These are phyloP conservation scores for Bambusicola thoracicus DNA, from an alignment of 2,113 vertebrate genomes.

Conservation along the genomic window DNA sequence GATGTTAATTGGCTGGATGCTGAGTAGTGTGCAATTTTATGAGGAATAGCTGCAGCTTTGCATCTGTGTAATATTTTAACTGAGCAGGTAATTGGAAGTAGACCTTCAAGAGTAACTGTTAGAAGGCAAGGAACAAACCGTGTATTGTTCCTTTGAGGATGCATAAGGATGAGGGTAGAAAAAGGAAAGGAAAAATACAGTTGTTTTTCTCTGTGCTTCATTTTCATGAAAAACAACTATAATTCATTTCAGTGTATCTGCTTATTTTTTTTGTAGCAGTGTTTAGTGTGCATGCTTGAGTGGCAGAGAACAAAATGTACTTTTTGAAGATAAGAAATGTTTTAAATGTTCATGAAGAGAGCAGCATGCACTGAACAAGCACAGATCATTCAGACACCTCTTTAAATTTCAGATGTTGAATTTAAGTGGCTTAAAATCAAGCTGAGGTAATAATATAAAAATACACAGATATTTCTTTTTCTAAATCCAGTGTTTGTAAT, in stretches of 20 bases:
- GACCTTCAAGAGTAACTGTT: neutral
- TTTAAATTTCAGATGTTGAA: conserved; percentile 4
- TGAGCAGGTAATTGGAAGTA: neutral
- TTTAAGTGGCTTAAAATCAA: conserved; percentile 21
- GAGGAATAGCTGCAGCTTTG: neutral
- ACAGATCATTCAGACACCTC: conserved; percentile 34
- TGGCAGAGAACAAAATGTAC: conserved; percentile 74
- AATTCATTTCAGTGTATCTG: conserved; percentile 38
- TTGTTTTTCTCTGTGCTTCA: conserved; percentile 1
- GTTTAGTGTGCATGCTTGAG: conserved; percentile 59
- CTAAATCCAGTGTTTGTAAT: neutral
- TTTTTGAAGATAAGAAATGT: conserved; percentile 71
- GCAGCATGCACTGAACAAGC: conserved; percentile 65
- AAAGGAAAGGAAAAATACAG: neutral
- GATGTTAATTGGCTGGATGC: neutral
- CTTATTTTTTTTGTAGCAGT: conserved; percentile 48
- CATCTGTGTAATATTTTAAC: neutral
- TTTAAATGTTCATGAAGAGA: conserved; percentile 61
- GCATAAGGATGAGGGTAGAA: neutral
- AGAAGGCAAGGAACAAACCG: neutral
- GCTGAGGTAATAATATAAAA: neutral
- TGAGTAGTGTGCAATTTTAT: neutral
- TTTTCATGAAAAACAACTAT: conserved; percentile 43
- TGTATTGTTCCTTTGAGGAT: neutral
- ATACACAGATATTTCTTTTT: neutral